phyloP scores from a whole-genome alignment of 2,888 invertebrate species.

The Acleris literana region DNA sequence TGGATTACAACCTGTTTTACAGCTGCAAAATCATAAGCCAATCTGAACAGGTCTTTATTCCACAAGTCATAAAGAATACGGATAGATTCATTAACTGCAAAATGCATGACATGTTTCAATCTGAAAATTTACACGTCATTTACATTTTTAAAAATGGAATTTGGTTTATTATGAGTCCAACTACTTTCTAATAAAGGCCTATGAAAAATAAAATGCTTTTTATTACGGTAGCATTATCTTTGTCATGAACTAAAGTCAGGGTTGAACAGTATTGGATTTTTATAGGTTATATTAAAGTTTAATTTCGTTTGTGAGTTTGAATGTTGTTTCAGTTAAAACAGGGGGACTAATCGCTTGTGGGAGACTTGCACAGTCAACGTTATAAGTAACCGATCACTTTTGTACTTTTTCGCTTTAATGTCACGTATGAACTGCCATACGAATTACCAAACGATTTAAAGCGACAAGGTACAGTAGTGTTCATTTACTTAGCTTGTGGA shows the following conservation, averaged over 20 bases:
- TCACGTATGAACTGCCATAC: too few relatives aligned
- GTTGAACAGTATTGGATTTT: background rate
- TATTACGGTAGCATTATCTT: conserved; percentile 6
- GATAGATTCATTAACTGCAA: conserved; percentile 1
- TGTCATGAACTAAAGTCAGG: conserved; percentile 19
- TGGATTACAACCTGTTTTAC: conserved; percentile 17
- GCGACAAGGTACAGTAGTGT: too few relatives aligned
- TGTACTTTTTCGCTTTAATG: too few relatives aligned
- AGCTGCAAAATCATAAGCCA: background rate
- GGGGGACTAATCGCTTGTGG: conserved; percentile 73
- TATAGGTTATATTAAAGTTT: conserved; percentile 11
- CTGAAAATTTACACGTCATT: conserved; percentile 4
- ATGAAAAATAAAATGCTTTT: background rate
- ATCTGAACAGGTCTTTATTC: background rate
- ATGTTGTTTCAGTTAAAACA: conserved; percentile 42
- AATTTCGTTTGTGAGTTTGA: conserved; percentile 8
- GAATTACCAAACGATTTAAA: too few relatives aligned
- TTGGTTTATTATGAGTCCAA: background rate
- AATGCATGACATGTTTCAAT: conserved; percentile 13
- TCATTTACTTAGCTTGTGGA: too few relatives aligned
- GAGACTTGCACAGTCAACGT: conserved; percentile 49
- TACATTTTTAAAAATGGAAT: conserved; percentile 17
- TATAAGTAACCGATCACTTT: too few relatives aligned
- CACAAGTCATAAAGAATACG: background rate
- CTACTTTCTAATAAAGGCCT: background rate